These are phyloP conservation scores for Tympanoctomys barrerae DNA, from an alignment of 2,797 vertebrate species.

Conservation along the genomic window DNA sequence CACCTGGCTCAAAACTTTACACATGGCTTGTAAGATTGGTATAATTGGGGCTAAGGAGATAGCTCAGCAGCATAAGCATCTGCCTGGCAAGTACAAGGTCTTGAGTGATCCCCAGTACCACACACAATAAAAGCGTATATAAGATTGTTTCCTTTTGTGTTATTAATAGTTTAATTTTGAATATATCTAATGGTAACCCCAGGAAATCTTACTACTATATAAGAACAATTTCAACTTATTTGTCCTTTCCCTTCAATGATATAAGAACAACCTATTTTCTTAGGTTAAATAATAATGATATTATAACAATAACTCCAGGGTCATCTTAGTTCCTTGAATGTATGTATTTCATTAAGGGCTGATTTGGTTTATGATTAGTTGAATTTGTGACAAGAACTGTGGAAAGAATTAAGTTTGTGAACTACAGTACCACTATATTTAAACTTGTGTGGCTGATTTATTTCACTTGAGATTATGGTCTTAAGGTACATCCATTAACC, in stretches of 20 bases:
- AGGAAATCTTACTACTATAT: constrained; percentile 59
- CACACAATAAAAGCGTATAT: not conserved
- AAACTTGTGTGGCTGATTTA: not conserved
- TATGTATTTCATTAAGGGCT: constrained; percentile 44
- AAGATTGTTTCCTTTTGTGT: constrained; percentile 49
- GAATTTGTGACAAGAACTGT: not conserved
- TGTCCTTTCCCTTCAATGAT: constrained; percentile 21
- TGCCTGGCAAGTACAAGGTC: too few species aligned
- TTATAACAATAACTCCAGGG: constrained; percentile 39
- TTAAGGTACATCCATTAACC: not conserved
- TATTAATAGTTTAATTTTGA: constrained; percentile 65
- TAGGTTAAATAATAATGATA: constrained; percentile 48
- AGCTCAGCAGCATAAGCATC: too few species aligned
- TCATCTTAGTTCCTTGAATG: constrained; percentile 37
- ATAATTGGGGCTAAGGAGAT: not conserved
- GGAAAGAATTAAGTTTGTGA: not conserved
- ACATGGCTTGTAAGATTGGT: constrained; percentile 3
- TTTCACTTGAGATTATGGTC: not conserved
- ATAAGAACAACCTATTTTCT: constrained; percentile 52
- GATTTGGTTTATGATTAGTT: not conserved
- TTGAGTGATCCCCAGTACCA: too few species aligned
- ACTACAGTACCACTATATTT: not conserved
- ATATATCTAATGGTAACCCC: constrained; percentile 50
- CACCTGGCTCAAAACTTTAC: not conserved
- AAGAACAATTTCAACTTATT: constrained; percentile 58